phyloP scores from a whole-genome alignment of 2,797 vertebrate species.

The Holocentrus rufus region DNA sequence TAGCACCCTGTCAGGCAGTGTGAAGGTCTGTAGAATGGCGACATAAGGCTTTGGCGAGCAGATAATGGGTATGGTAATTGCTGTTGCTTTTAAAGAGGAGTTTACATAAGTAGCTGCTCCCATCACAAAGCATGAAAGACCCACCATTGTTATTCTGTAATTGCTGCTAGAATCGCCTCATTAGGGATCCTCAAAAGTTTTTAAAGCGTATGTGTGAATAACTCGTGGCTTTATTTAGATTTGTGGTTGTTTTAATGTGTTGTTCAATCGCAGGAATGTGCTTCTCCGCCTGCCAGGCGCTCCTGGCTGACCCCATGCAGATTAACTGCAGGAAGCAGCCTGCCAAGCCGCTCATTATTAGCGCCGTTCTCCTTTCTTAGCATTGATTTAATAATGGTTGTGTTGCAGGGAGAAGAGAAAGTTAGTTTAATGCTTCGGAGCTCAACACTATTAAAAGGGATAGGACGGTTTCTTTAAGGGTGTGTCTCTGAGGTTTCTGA shows the following conservation, averaged over 20 bases:
- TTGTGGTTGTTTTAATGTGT: slow-evolving; percentile 43
- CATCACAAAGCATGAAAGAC: slow-evolving; percentile 7
- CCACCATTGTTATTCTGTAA: slow-evolving; percentile 36
- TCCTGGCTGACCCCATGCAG: slow-evolving; percentile 45
- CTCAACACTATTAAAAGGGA: slow-evolving; percentile 50
- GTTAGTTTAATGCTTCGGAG: slow-evolving; percentile 60
- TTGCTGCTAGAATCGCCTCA: slow-evolving; percentile 53
- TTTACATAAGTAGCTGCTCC: slow-evolving; percentile 30
- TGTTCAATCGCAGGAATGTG: slow-evolving; percentile 41
- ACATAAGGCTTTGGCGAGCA: slow-evolving; percentile 1
- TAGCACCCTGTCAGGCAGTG: slow-evolving; percentile 10
- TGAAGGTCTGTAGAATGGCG: background rate
- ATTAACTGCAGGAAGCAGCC: slow-evolving; percentile 55
- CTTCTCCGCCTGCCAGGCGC: slow-evolving; percentile 44
- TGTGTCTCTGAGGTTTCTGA: slow-evolving; percentile 29
- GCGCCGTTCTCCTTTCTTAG: slow-evolving; percentile 38
- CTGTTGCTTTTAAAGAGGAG: slow-evolving; percentile 33
- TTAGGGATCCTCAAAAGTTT: slow-evolving; percentile 45
- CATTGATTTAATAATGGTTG: slow-evolving; percentile 66
- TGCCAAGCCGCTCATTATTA: slow-evolving; percentile 51
- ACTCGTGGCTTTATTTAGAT: slow-evolving; percentile 54
- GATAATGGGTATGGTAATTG: slow-evolving; percentile 37
- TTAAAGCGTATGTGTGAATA: slow-evolving; percentile 42
- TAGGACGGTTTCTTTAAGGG: slow-evolving; percentile 10
- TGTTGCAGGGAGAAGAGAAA: slow-evolving; percentile 31